Conservation (phyloP, 2,888 invertebrate species). For the Meteorus colon region DNA sequence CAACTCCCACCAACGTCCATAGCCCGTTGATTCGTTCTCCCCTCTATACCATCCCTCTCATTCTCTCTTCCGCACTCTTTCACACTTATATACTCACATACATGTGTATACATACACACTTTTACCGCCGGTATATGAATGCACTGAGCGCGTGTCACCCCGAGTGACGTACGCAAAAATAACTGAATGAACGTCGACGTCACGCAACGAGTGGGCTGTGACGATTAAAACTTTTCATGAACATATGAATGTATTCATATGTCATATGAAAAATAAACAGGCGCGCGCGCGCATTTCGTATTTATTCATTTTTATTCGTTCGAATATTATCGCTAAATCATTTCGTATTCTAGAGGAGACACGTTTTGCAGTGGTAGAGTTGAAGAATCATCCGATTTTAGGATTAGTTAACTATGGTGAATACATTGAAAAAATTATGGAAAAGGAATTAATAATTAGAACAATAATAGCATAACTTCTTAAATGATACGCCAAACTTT, state of each 20-base stretch:
- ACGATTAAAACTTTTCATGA: conserved; percentile 45
- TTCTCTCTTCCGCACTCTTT: conserved; percentile 41
- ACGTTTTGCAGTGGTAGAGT: too few relatives aligned
- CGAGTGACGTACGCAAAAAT: conserved; percentile 72
- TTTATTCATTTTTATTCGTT: not conserved
- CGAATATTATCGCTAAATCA: not conserved
- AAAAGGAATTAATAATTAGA: too few relatives aligned
- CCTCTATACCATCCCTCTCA: conserved; percentile 50
- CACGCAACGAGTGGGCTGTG: conserved; percentile 54
- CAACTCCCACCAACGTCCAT: conserved; percentile 61
- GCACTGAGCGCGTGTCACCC: conserved; percentile 44
- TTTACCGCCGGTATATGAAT: conserved; percentile 27
- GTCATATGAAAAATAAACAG: not conserved
- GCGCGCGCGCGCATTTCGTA: not conserved
- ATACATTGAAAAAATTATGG: too few relatives aligned
- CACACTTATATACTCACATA: conserved; percentile 20
- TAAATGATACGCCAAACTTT: too few relatives aligned
- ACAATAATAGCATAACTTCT: too few relatives aligned
- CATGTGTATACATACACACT: conserved; percentile 17
- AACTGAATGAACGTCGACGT: conserved; percentile 73
- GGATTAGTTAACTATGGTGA: too few relatives aligned
- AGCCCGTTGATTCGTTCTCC: conserved; percentile 57
- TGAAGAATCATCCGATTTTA: too few relatives aligned
- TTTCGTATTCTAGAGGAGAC: too few relatives aligned
- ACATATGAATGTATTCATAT: not conserved